Evolutionary conservation across 2,113 vertebrate species (phyloP).

Genomic region (Enhydra lutris): DNA sequence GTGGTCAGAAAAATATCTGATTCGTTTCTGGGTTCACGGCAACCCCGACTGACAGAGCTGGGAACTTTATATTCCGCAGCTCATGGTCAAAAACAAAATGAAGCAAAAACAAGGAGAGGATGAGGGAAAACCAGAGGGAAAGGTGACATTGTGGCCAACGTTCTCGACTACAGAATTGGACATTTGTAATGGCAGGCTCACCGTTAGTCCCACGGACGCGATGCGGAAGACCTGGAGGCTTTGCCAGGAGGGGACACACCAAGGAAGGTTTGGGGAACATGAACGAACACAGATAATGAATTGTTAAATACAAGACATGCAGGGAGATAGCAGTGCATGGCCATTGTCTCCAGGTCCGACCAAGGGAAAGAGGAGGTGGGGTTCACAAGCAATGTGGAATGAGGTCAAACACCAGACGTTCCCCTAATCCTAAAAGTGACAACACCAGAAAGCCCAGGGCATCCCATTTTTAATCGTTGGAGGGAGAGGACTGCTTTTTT

Average conservation of each 20-base stretch:
- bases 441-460: neutral
- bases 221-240: neutral
- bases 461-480: neutral
- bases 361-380: neutral
- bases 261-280: neutral
- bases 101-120: neutral
- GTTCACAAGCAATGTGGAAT: neutral
- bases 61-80: neutral
- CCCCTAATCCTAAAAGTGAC: neutral
- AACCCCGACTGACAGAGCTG: neutral
- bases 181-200: fast-evolving
- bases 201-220: fast-evolving
- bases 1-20: neutral
- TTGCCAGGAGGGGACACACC: neutral
- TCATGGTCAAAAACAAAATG: neutral
- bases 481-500: neutral
- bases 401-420: neutral
- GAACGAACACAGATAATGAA: neutral
- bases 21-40: neutral
- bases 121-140: neutral
- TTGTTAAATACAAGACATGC: neutral
- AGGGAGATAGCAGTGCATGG: neutral
- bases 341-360: neutral
- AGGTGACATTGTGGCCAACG: neutral
- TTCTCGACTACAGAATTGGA: neutral